Conservation (phyloP, 2,797 vertebrate genomes). For the Garrulus glandarius region DNA sequence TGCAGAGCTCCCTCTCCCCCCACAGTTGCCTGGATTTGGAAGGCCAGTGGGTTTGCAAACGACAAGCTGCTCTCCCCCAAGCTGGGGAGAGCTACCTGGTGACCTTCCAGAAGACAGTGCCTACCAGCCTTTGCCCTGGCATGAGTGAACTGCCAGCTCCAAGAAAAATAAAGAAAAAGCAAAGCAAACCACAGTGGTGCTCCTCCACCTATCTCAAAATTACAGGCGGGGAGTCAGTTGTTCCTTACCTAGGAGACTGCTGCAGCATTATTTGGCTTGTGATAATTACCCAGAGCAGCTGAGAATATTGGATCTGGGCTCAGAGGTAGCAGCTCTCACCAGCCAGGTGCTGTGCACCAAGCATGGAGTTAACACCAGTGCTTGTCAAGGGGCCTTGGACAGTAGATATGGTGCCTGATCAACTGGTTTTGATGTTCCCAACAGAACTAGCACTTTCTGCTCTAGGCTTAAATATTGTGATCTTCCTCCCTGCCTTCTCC, state of each 20-base stretch:
- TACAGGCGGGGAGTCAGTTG: fast-evolving
- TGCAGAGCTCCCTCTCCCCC: background rate
- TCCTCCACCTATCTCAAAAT: background rate
- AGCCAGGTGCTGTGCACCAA: background rate
- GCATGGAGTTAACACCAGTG: background rate
- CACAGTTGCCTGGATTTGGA: background rate
- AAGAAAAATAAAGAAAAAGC: background rate
- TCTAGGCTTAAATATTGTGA: background rate
- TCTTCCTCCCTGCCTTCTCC: background rate
- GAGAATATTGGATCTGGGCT: background rate
- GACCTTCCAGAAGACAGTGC: conserved; percentile 38
- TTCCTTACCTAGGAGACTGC: background rate
- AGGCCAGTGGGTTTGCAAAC: background rate
- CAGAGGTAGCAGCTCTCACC: background rate
- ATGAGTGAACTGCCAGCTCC: background rate
- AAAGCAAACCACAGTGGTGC: background rate
- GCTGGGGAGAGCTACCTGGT: background rate
- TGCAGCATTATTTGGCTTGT: background rate
- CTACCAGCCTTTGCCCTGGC: background rate
- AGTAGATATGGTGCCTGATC: background rate
- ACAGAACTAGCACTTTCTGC: background rate
- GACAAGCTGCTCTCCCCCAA: background rate
- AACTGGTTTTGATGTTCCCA: background rate
- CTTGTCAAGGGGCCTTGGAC: background rate
- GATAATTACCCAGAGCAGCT: background rate